Base-by-base conservation (phyloP, 1,140 invertebrate genomes). In the Pinna nobilis region DNA sequence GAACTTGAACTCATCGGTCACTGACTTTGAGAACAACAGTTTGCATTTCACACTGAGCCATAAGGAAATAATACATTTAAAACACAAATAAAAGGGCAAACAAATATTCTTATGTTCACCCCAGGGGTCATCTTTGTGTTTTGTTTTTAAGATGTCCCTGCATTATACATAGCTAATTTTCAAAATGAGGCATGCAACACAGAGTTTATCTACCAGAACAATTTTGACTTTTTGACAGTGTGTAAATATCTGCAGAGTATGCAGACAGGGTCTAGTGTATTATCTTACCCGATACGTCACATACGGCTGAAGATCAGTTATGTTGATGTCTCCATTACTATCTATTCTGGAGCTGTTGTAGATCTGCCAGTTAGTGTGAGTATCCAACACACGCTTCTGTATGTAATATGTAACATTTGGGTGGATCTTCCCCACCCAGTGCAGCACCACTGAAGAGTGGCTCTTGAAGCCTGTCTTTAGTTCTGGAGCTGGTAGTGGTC, bases 231-330 rank as follows among this genome's bases (percentile, higher is more conserved):
- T n/a, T n/a, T n/a, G n/a, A n/a, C n/a, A n/a, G n/a, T n/a, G n/a
- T 32, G 35, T 33, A 32, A 25, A 53, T 25, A 51, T 25, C 15
- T 53, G 23, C 15, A 30, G 32, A 53, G 20, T 28, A 47, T 20
- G 13, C 41, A 47, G 41, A 47, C 20, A 1, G 20, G 41, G 41
- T 15, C 13, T 33, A n/a, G n/a, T n/a, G n/a, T n/a, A n/a, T n/a
- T n/a, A n/a, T 66, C 90, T 89, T 90, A 97, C 95, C 90, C 93
- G 92, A 84, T 97, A 97, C 84, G 95, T 96, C 0, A 95, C 95
- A 84, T 95, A 97, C 0, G 96, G 95, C 57, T 94, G 92, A 6
- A 97, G 90, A 75, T 94, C 92, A 53, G 94, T 91, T 0, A 97
- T 92, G 15, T 92, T 88, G n/a, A 94, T 92, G 11, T 92, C 92